Evolutionary conservation across 2,797 vertebrate genomes (phyloP).

Genomic region (Molossus alvarezi): DNA sequence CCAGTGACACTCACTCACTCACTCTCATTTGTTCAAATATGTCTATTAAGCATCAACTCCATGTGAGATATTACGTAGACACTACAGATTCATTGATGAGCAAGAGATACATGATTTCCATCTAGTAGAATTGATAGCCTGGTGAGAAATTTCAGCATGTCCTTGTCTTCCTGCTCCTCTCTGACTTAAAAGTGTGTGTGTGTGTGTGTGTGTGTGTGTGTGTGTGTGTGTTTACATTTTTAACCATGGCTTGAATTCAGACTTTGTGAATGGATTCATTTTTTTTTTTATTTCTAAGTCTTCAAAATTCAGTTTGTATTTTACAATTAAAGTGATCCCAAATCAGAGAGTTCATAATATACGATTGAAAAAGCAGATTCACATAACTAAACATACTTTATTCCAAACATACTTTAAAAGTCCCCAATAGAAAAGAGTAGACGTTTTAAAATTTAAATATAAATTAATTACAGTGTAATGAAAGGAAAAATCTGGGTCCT

Average conservation of each 20-base stretch:
- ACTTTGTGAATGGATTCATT: constrained; percentile 10
- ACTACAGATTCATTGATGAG: not conserved
- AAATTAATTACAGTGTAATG: not conserved
- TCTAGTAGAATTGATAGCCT: not conserved
- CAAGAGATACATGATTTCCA: not conserved
- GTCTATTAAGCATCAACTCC: not conserved
- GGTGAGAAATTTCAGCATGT: not conserved
- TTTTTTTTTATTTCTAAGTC: not conserved
- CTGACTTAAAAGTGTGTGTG: not conserved
- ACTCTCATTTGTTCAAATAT: not conserved
- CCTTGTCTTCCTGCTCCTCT: not conserved
- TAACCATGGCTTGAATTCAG: not conserved
- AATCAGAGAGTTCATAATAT: not conserved
- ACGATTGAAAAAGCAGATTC: not conserved
- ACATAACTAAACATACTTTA: not conserved
- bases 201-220: not conserved
- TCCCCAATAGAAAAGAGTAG: not conserved
- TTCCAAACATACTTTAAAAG: not conserved
- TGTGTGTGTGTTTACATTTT: not conserved
- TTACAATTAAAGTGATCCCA: not conserved
- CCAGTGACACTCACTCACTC: not conserved
- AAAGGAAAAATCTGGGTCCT: not conserved
- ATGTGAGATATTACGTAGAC: not conserved
- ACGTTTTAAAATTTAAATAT: not conserved
- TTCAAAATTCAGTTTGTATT: constrained; percentile 34